Base-by-base conservation (phyloP, 2,888 invertebrate genomes). In the Masnerella sp. region DNA sequence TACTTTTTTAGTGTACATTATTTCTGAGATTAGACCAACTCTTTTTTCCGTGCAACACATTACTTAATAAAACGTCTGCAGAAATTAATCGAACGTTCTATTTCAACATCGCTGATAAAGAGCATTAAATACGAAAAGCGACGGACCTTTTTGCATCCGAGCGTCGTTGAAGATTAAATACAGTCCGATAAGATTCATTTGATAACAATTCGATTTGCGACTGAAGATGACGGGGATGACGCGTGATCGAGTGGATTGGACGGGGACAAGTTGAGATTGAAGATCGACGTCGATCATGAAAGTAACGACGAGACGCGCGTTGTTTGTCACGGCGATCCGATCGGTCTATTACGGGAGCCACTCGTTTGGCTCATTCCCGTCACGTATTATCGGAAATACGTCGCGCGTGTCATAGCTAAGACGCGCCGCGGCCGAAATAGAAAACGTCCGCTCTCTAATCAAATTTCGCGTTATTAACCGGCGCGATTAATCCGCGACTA, bases 321-420 rank as follows among this genome's bases (percentile, higher is more conserved):
- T 71, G 68, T 75, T 75, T 75, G 71, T 68, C 75, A 68, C 14
- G 40, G 22, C 49, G 62, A 74, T 68, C 74, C 18, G 25, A 52
- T 61, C 67, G 58, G 51, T 67, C 65, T 69, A 59, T 65, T 59
- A 69, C 36, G 58, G 36, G n/a, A 18, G 11, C 30, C 51, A 20
- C 42, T 51, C 61, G 67, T 54, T 58, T 67, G 51, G 42, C 20
- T 61, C 34, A 75, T 75, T 68, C 71, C 9, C 14, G 58, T 68
- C 75, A 75, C 75, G 75, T 71, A 52, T 68, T 68, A 71, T 71
- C 64, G 71, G 75, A 45, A 64, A 71, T 62, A 58, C 52, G 61
- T 71, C 71, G 58, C 25, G 45, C 62, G 67, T 62, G 70, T 70
- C 70, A 45, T 52, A 67, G 52, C 58, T 68, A 34, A 68, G 51